Evolutionary conservation across 1,140 invertebrate genomes (phyloP).

Genomic region (Galendromus occidentalis): DNA sequence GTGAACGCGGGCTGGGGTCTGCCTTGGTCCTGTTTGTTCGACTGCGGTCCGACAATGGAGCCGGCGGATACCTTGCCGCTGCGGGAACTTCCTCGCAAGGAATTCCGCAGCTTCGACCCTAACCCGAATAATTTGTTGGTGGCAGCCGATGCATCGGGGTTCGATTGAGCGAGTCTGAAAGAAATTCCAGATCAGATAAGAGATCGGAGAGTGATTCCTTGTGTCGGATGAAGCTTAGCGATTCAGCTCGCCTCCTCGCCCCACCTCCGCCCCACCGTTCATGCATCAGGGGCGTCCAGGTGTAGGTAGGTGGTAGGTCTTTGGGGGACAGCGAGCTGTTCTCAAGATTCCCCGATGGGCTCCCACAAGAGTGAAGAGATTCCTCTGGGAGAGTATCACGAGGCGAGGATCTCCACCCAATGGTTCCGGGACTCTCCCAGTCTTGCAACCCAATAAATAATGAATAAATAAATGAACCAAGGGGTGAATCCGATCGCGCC

Average conservation of each 20-base stretch:
- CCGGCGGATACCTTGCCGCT: slow-evolving; percentile 35
- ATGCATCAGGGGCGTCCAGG: too few species aligned
- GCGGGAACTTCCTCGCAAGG: slow-evolving; percentile 40
- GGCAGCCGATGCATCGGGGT: slow-evolving; percentile 64
- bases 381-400: too few species aligned
- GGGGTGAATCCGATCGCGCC: too few species aligned
- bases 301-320: too few species aligned
- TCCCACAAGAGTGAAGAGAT: too few species aligned
- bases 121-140: slow-evolving; percentile 90
- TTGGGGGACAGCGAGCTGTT: too few species aligned
- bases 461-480: too few species aligned
- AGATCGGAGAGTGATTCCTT: neutral
- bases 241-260: neutral
- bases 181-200: neutral
- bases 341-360: too few species aligned
- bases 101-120: slow-evolving; percentile 86
- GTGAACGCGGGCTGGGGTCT: slow-evolving; percentile 58
- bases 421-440: too few species aligned
- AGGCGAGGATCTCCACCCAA: too few species aligned
- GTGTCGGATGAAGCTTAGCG: neutral
- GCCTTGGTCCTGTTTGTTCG: slow-evolving; percentile 13
- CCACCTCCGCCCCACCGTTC: neutral
- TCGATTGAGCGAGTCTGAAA: slow-evolving; percentile 35
- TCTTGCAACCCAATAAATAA: too few species aligned
- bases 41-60: neutral